phyloP scores from a whole-genome alignment of 2,888 invertebrate genomes.

The Taenaris catops region DNA sequence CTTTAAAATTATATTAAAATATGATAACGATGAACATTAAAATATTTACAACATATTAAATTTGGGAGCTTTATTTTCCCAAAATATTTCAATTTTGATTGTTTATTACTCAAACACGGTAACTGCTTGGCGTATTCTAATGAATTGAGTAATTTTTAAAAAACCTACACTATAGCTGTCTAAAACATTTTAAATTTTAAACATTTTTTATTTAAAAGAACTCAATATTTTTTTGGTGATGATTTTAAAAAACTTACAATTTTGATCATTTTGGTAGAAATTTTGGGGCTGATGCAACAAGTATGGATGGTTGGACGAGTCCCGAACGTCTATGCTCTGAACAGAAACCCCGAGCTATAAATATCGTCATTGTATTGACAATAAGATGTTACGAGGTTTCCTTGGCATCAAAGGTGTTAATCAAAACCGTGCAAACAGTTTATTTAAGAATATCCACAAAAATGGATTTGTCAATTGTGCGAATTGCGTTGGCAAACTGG shows the following conservation, averaged over 20 bases:
- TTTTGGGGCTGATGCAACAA: constrained; percentile 26
- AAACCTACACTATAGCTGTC: too few relatives aligned
- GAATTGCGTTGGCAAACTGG: constrained; percentile 51
- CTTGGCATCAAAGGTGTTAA: constrained; percentile 71
- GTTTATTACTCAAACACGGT: too few relatives aligned
- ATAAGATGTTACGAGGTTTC: constrained; percentile 62
- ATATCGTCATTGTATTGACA: constrained; percentile 66
- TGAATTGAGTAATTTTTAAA: too few relatives aligned
- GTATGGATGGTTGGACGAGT: constrained; percentile 47
- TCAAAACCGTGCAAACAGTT: constrained; percentile 71
- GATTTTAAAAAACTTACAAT: constrained; percentile 47
- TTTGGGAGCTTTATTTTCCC: too few relatives aligned
- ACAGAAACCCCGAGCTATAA: constrained; percentile 55
- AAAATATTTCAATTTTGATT: too few relatives aligned
- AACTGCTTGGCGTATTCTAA: too few relatives aligned
- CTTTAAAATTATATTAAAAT: too few relatives aligned
- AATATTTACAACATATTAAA: too few relatives aligned
- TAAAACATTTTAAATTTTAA: not conserved
- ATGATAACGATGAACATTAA: too few relatives aligned
- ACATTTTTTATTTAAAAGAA: not conserved
- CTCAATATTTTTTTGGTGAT: not conserved
- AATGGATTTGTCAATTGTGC: constrained; percentile 69
- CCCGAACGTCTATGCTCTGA: constrained; percentile 57
- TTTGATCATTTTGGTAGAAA: constrained; percentile 56
- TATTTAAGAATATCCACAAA: constrained; percentile 69